Conservation (phyloP, 2,113 vertebrate genomes). For the Aleadryas rufinucha region DNA sequence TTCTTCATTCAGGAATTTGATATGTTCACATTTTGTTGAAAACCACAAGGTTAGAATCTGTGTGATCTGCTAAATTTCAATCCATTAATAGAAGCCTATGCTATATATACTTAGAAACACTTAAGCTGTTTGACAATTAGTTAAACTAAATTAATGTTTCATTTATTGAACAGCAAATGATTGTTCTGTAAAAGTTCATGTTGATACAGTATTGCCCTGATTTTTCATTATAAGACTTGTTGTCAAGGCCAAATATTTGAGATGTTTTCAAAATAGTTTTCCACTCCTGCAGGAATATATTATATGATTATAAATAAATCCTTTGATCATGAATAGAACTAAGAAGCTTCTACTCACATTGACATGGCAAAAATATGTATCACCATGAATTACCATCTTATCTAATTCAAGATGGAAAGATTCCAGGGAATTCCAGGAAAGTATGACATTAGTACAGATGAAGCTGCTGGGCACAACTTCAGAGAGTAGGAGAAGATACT, state of each 20-base stretch:
- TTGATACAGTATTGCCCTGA: not conserved
- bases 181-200: not conserved
- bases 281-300: not conserved
- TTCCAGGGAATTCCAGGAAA: not conserved
- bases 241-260: not conserved
- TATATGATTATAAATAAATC: not conserved
- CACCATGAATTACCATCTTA: not conserved
- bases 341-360: not conserved
- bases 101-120: not conserved
- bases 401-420: not conserved
- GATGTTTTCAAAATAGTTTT: constrained; percentile 8
- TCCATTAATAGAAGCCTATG: not conserved
- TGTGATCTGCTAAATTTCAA: not conserved
- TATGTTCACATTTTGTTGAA: not conserved
- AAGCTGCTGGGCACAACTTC: not conserved
- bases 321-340: not conserved
- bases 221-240: not conserved
- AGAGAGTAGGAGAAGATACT: not conserved
- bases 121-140: not conserved
- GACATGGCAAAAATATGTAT: not conserved
- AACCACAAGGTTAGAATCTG: not conserved
- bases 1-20: not conserved
- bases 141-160: not conserved
- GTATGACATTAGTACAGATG: not conserved
- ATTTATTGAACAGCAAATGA: not conserved